These are phyloP conservation scores for Euthynnus affinis DNA, from an alignment of 2,797 vertebrate species.

Conservation along the genomic window DNA sequence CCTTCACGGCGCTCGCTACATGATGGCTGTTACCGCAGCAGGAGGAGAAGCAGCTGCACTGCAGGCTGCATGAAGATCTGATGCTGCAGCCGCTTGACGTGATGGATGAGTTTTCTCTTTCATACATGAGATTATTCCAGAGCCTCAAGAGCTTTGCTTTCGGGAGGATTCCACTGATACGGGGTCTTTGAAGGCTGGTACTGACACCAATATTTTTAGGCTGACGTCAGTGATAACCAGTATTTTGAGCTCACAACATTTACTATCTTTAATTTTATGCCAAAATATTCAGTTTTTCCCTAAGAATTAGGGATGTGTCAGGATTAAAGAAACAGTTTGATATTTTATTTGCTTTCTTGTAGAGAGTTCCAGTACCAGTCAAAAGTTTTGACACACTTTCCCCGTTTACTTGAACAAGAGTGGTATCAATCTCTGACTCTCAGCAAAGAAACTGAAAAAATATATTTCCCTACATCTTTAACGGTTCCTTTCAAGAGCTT, in stretches of 20 bases:
- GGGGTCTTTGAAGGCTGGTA: conserved; percentile 3
- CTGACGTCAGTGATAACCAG: not conserved
- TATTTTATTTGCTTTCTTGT: not conserved
- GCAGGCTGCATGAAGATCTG: conserved; percentile 38
- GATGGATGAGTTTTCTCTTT: conserved; percentile 36
- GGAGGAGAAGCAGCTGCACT: conserved; percentile 6
- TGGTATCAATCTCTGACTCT: too few relatives aligned
- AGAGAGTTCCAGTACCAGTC: too few relatives aligned
- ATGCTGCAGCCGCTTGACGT: conserved; percentile 18
- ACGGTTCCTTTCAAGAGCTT: not conserved
- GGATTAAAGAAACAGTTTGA: not conserved
- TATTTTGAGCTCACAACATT: not conserved
- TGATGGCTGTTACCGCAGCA: conserved; percentile 19
- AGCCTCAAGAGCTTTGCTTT: conserved; percentile 25
- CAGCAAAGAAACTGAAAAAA: too few relatives aligned
- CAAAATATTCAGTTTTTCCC: not conserved
- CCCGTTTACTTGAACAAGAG: too few relatives aligned
- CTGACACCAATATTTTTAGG: not conserved
- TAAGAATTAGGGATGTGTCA: not conserved
- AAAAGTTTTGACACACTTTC: too few relatives aligned
- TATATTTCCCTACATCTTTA: not conserved
- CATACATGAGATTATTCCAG: conserved; percentile 31
- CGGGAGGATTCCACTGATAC: not conserved
- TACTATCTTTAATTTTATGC: not conserved
- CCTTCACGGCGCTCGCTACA: conserved; percentile 8